Evolutionary conservation across 2,888 invertebrate genomes (phyloP), one percentile per base, ranked within the genome.

Genomic region (Ferdinandea cuprea): DNA sequence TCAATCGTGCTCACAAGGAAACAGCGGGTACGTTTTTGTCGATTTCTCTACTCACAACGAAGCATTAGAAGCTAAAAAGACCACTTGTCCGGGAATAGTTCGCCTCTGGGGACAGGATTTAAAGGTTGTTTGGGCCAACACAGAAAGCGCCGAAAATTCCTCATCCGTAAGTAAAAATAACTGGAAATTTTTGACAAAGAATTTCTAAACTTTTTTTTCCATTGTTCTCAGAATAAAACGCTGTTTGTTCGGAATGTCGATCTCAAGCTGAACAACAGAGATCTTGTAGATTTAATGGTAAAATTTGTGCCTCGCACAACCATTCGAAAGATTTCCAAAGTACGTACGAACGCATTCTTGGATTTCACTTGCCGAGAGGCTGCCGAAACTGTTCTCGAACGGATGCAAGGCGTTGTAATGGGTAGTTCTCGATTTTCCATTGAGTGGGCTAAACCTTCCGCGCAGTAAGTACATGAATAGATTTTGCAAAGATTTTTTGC

Each of bases 71-170:
- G 88, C 88, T 0, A 89, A 89, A 78, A 88, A 88, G 32, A 83
- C 68, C 61, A 86, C 87, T 6, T 86, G 87, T 0, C 87, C 88
- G 0, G 89, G 89, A 0, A 50, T 87, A 0, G 80, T 88, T 0
- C 85, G 86, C 0, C 80, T 88, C 72, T 89, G 88, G 88, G 88
- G 86, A 6, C 86, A 86, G 3, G 88, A 88, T 30, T 78, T 89
- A n/a, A 88, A 87, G 72, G 87, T 89, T 5, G 87, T 88, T 0
- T 89, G 89, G 89, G 89, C 89, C 2, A 87, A 87, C 0, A 44
- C 44, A 1, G 44, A 44, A 17, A 11, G 19, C 3, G 3, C 19
- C 0, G 19, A 44, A 8, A 17, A 11, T 17, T 19, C 17, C 5
- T 9, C 4, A 19, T 19, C 44, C 19, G 44, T 87, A 85, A 86